Percentiles rank a stretch among this genome's conserved stretches.
phyloP scores from a whole-genome alignment of 2,888 invertebrate species.

The Strigamia maritima region DNA sequence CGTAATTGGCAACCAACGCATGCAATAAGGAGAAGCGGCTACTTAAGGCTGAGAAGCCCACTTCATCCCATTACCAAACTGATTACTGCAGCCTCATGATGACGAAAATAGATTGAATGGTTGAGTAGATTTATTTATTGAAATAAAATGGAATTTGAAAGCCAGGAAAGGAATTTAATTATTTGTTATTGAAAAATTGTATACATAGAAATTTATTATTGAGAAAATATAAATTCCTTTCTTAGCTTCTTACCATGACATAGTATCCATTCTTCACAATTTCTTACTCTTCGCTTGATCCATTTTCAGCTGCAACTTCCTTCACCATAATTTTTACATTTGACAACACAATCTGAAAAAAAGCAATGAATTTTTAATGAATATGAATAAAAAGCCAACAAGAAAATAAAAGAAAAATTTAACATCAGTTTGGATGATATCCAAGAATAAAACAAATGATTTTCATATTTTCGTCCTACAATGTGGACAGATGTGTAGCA shows the following conservation, averaged over 20 bases:
- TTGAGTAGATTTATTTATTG: no score
- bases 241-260: background rate
- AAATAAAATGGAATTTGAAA: no score
- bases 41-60: no score
- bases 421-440: background rate
- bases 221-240: background rate
- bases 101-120: no score
- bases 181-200: no score
- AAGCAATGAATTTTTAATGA: background rate
- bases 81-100: no score
- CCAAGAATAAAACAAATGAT: constrained; percentile 6
- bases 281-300: background rate
- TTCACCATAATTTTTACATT: background rate
- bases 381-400: background rate
- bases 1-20: no score
- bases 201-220: no score
- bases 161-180: no score
- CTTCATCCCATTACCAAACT: no score
- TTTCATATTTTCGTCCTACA: background rate
- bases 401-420: background rate
- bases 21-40: no score
- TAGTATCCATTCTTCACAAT: background rate
- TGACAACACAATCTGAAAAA: constrained; percentile 19
- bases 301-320: background rate
- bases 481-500: background rate